These are phyloP conservation scores for Oxystoma pomonae DNA, from an alignment of 2,888 invertebrate genomes.

Conservation along the genomic window DNA sequence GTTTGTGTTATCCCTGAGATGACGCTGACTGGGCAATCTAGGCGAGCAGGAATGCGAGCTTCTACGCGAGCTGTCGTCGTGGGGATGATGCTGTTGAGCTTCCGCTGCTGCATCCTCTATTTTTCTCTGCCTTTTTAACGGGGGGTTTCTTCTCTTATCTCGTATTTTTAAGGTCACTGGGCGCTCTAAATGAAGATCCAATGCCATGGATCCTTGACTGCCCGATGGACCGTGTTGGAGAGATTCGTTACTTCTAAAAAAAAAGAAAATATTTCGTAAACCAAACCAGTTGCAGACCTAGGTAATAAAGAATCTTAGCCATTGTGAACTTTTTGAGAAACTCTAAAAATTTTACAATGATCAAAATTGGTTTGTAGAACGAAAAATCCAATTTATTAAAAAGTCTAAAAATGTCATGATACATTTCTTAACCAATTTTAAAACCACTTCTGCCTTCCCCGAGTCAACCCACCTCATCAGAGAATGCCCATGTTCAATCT, in stretches of 20 bases:
- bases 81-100: slow-evolving; percentile 27
- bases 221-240: slow-evolving; percentile 52
- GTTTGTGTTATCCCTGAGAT: slow-evolving; percentile 34
- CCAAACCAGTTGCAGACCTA: too few relatives aligned
- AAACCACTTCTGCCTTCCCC: too few relatives aligned
- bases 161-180: slow-evolving; percentile 53
- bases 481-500: too few relatives aligned
- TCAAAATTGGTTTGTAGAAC: too few relatives aligned
- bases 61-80: slow-evolving; percentile 36
- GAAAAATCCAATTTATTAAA: too few relatives aligned
- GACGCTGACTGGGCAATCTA: slow-evolving; percentile 27
- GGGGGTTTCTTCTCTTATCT: slow-evolving; percentile 67
- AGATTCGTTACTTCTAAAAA: slow-evolving; percentile 49
- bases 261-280: too few relatives aligned
- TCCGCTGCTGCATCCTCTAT: slow-evolving; percentile 64
- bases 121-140: slow-evolving; percentile 70
- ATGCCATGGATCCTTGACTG: slow-evolving; percentile 68
- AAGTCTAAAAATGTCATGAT: too few relatives aligned
- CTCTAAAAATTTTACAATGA: too few relatives aligned
- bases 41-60: slow-evolving; percentile 45
- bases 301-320: too few relatives aligned
- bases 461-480: too few relatives aligned
- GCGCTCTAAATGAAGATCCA: slow-evolving; percentile 68
- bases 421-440: too few relatives aligned
- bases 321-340: too few relatives aligned